A percentile compares a stretch with the other conserved stretches of the same genome.
phyloP scores from a whole-genome alignment of 1,140 invertebrate species.

The Heliconius melpomene region DNA sequence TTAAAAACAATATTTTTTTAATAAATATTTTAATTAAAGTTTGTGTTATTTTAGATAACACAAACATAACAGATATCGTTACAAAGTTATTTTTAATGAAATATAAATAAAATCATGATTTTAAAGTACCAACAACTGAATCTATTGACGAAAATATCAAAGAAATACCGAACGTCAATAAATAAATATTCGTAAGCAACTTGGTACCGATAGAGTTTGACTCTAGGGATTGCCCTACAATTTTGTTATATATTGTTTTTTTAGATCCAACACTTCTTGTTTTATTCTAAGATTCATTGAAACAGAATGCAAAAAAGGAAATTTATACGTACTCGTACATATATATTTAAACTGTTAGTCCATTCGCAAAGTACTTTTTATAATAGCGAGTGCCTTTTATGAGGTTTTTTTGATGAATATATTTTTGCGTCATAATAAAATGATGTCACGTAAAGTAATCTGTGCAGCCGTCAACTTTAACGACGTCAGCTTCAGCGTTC shows the following conservation, averaged over 20 bases:
- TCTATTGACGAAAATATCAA: background rate
- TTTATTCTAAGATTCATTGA: slow-evolving; percentile 16
- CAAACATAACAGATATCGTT: no score
- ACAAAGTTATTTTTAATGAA: no score
- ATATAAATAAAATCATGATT: background rate
- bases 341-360: background rate
- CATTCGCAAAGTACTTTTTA: slow-evolving; percentile 11
- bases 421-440: slow-evolving; percentile 46
- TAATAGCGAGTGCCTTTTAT: slow-evolving; percentile 36
- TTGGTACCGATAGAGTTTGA: slow-evolving; percentile 52
- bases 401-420: slow-evolving; percentile 50
- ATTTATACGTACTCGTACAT: background rate
- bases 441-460: slow-evolving; percentile 40
- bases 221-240: slow-evolving; percentile 47
- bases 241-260: slow-evolving; percentile 43
- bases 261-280: slow-evolving; percentile 26
- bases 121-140: background rate
- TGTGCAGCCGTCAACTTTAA: slow-evolving; percentile 38
- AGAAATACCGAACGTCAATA: slow-evolving; percentile 28
- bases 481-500: slow-evolving; percentile 25
- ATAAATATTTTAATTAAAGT: no score
- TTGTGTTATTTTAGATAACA: no score
- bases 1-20: no score
- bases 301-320: background rate
- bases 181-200: slow-evolving; percentile 46